Evolutionary conservation across 2,888 invertebrate species (phyloP).

Genomic region (Erebia palarica): DNA sequence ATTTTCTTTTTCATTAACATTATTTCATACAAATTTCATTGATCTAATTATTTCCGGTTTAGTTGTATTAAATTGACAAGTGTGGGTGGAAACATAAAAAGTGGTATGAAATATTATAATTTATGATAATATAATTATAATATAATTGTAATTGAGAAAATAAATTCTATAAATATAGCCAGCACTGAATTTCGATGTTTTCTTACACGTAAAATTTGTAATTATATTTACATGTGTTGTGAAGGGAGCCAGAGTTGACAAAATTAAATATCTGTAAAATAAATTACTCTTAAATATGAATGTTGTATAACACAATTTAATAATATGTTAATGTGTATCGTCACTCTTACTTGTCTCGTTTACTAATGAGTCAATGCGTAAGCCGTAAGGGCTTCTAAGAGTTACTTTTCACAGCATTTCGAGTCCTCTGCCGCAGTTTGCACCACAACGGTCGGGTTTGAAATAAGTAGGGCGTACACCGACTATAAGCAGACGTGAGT

Average conservation of each 20-base stretch:
- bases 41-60: background rate
- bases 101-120: constrained; percentile 45
- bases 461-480: background rate
- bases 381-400: background rate
- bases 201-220: constrained; percentile 72
- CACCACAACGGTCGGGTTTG: background rate
- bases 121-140: background rate
- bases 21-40: background rate
- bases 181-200: constrained; percentile 80
- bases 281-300: constrained; percentile 41
- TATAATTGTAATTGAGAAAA: constrained; percentile 26
- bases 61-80: background rate
- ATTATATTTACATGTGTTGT: constrained; percentile 74
- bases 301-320: constrained; percentile 39
- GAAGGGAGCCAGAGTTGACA: constrained; percentile 46
- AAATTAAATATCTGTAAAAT: constrained; percentile 46
- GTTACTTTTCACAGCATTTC: background rate
- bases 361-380: no score
- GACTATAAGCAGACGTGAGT: background rate
- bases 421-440: no score
- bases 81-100: constrained; percentile 37
- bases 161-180: constrained; percentile 67
- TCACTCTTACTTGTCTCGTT: no score
- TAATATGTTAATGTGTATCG: constrained; percentile 5
- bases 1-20: background rate